These are phyloP conservation scores for Stictonetta naevosa DNA, from an alignment of 2,113 vertebrate genomes.

Conservation along the genomic window DNA sequence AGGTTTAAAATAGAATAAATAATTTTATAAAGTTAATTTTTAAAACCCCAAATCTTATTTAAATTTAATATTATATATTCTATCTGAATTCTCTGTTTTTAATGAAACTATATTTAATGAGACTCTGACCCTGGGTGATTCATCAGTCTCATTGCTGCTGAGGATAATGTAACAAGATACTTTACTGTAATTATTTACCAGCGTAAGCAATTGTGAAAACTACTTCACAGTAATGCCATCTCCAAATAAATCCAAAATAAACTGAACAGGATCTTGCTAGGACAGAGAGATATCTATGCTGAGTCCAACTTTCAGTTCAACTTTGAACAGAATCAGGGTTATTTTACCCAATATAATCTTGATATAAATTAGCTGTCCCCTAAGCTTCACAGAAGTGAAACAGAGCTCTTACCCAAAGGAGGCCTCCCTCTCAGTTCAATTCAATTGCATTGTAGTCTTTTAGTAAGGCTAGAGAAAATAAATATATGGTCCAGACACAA, in stretches of 20 bases:
- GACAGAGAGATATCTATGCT: background rate
- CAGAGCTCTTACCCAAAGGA: conserved; percentile 34
- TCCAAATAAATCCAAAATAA: conserved; percentile 22
- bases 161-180: conserved; percentile 33
- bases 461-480: conserved; percentile 40
- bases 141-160: conserved; percentile 43
- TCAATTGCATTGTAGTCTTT: conserved; percentile 19
- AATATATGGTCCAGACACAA: conserved; percentile 13
- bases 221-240: conserved; percentile 67
- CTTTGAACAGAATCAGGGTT: conserved; percentile 14
- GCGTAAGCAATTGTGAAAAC: conserved; percentile 61
- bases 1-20: conserved; percentile 88
- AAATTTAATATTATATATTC: conserved; percentile 84
- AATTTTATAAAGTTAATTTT: conserved; percentile 84
- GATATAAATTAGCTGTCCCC: conserved; percentile 41
- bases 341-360: background rate
- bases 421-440: background rate
- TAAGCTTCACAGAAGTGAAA: conserved; percentile 49
- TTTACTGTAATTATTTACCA: conserved; percentile 54
- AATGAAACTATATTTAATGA: conserved; percentile 72
- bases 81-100: conserved; percentile 77
- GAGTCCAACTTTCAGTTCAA: conserved; percentile 2
- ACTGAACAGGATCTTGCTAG: background rate
- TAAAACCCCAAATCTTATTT: conserved; percentile 76
- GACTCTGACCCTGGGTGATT: conserved; percentile 31